A percentile compares a stretch with the other conserved stretches of the same genome.
Evolutionary conservation across 2,113 vertebrate species (phyloP).

Genomic region (Thermophis baileyi): DNA sequence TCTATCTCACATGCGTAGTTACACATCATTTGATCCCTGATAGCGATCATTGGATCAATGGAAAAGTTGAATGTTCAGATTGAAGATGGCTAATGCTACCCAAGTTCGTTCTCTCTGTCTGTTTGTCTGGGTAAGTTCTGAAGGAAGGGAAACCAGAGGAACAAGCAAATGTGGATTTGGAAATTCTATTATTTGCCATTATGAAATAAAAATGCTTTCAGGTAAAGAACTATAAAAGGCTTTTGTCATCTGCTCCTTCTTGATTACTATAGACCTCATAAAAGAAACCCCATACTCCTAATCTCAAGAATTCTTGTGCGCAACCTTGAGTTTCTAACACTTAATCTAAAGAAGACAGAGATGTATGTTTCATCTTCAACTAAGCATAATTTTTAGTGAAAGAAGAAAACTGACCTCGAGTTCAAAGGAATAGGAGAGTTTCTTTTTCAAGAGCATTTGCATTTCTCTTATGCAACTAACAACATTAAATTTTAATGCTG

Average conservation of each 20-base stretch:
- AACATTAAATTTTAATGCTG: neutral
- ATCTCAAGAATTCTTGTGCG: neutral
- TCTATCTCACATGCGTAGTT: neutral
- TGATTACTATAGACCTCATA: neutral
- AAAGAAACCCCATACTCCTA: neutral
- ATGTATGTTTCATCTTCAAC: neutral
- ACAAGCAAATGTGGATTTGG: neutral
- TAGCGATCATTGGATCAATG: neutral
- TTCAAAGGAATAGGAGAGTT: neutral
- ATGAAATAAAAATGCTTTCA: neutral
- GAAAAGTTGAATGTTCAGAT: neutral
- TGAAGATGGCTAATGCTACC: neutral
- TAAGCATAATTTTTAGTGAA: neutral
- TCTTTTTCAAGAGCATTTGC: neutral
- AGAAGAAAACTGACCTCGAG: neutral
- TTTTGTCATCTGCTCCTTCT: neutral
- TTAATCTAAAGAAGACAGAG: neutral
- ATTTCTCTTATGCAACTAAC: neutral
- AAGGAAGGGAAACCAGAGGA: neutral
- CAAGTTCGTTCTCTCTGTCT: neutral
- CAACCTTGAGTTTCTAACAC: neutral
- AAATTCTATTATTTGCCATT: neutral
- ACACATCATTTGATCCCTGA: neutral
- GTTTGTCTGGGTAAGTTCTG: neutral
- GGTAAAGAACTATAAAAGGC: neutral